These are phyloP conservation scores for Malacoraja senta DNA, from an alignment of 2,797 vertebrate species.

Conservation along the genomic window DNA sequence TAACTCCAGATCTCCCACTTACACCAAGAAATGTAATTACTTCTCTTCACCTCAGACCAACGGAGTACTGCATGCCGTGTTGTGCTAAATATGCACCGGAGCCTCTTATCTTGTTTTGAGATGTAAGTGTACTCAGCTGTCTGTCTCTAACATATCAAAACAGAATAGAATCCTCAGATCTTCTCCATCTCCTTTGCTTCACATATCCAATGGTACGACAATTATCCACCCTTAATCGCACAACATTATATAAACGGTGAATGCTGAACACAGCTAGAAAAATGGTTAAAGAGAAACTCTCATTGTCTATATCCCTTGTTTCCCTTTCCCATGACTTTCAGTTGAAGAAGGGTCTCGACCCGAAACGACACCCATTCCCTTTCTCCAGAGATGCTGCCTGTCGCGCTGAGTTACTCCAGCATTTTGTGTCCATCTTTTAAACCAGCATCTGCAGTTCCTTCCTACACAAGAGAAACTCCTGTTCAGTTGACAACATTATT, in stretches of 20 bases:
- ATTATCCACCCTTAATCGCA: not conserved
- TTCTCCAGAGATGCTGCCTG: too few species aligned
- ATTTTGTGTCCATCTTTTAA: too few species aligned
- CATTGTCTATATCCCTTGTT: too few species aligned
- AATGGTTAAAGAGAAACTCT: not conserved
- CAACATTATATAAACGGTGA: not conserved
- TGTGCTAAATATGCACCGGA: not conserved
- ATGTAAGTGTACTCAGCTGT: not conserved
- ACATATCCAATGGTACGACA: not conserved
- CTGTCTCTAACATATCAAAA: slow-evolving; percentile 14
- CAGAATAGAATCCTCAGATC: not conserved
- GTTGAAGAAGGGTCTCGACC: too few species aligned
- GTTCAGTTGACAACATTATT: not conserved
- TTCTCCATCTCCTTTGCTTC: not conserved
- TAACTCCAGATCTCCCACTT: not conserved
- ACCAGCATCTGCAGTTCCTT: too few species aligned
- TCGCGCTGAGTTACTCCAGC: too few species aligned
- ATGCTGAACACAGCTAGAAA: not conserved
- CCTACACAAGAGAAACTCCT: not conserved
- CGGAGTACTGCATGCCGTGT: not conserved
- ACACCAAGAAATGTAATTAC: not conserved
- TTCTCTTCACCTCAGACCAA: not conserved
- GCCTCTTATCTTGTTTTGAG: not conserved
- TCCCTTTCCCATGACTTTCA: too few species aligned
- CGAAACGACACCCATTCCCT: too few species aligned